Evolutionary conservation across 2,113 vertebrate genomes (phyloP).

Genomic region (Lepisosteus osseus): DNA sequence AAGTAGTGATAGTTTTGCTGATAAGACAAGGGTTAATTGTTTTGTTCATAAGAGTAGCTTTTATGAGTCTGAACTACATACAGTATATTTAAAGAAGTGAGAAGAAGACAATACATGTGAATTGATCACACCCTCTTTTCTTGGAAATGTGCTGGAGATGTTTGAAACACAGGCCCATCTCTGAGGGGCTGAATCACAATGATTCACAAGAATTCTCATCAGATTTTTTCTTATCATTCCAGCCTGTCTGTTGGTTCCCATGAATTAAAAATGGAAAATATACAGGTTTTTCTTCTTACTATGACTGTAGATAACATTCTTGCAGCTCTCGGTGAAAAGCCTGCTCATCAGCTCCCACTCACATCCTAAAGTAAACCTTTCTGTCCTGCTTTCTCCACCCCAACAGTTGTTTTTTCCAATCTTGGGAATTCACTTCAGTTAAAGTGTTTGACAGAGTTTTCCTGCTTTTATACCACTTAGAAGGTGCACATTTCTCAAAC

Average conservation of each 20-base stretch:
- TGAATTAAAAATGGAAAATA: conserved; percentile 34
- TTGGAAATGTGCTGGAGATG: too few species aligned
- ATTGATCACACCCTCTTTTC: too few species aligned
- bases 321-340: conserved; percentile 30
- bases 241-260: conserved; percentile 49
- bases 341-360: conserved; percentile 38
- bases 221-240: conserved; percentile 50
- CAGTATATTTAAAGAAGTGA: too few species aligned
- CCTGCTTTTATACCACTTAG: conserved; percentile 66
- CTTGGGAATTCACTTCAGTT: conserved; percentile 76
- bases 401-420: conserved; percentile 49
- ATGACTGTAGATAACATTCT: conserved; percentile 27
- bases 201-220: conserved; percentile 56
- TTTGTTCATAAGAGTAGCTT: too few species aligned
- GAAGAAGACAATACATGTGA: too few species aligned
- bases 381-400: conserved; percentile 49
- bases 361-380: conserved; percentile 43
- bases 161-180: background rate
- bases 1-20: too few species aligned
- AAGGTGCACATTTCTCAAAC: conserved; percentile 76
- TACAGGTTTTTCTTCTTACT: conserved; percentile 5
- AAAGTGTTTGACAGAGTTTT: conserved; percentile 79
- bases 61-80: too few species aligned
- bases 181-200: conserved; percentile 41
- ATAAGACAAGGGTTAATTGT: too few species aligned